A percentile compares a stretch with the other conserved stretches of the same genome.
Evolutionary conservation across 2,797 vertebrate genomes (phyloP).

Genomic region (Micrastur ruficollis): DNA sequence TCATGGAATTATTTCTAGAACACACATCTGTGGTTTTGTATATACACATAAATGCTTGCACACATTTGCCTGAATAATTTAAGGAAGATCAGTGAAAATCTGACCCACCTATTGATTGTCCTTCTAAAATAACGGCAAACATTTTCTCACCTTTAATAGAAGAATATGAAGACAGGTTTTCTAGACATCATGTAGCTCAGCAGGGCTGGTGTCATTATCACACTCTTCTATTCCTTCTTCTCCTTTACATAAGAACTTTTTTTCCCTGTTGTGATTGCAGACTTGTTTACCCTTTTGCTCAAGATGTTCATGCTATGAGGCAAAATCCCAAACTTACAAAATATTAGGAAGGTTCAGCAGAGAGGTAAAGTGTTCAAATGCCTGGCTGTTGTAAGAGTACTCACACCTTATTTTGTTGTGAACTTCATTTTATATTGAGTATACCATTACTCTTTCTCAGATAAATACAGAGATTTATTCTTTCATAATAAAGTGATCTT

Average conservation of each 20-base stretch:
- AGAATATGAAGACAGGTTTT: not conserved
- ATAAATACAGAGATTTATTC: not conserved
- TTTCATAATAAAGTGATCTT: not conserved
- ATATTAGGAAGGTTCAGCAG: not conserved
- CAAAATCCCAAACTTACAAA: not conserved
- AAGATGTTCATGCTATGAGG: not conserved
- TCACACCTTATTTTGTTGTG: not conserved
- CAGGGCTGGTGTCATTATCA: fast-evolving
- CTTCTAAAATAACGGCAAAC: not conserved
- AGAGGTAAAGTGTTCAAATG: not conserved
- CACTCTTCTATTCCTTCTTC: not conserved
- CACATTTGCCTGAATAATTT: not conserved
- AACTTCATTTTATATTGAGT: not conserved
- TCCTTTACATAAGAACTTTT: not conserved
- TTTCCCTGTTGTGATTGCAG: not conserved
- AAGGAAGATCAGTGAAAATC: not conserved
- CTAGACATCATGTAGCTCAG: not conserved
- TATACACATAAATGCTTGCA: not conserved
- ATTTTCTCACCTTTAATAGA: not conserved
- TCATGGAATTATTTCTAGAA: not conserved
- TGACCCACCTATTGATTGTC: not conserved
- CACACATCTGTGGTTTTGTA: not conserved
- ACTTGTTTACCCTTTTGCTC: not conserved
- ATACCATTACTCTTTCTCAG: not conserved
- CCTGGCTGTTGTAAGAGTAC: not conserved